Evolutionary conservation across 2,888 invertebrate species (phyloP).

Genomic region (Microdon myrmicae): DNA sequence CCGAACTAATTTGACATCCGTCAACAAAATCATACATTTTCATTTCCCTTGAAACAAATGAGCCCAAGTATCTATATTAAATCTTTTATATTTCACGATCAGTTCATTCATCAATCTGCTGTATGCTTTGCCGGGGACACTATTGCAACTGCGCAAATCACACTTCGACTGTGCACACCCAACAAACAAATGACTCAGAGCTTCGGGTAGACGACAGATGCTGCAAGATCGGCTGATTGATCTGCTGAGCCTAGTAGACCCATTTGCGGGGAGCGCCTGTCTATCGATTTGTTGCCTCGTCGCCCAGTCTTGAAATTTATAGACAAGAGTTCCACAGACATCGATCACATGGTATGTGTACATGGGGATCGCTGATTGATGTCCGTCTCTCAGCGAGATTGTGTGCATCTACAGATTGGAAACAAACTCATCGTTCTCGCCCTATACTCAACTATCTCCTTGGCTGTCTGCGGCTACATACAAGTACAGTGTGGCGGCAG

Average conservation of each 20-base stretch:
- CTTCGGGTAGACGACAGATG: conserved; percentile 1
- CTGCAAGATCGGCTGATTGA: conserved; percentile 29
- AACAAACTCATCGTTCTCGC: conserved; percentile 24
- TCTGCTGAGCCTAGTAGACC: conserved; percentile 20
- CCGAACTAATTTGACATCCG: no score
- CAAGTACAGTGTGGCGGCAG: conserved; percentile 19
- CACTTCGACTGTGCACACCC: conserved; percentile 3
- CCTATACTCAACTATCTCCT: no score
- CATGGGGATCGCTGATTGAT: conserved; percentile 39
- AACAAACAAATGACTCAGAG: no score
- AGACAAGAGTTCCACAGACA: conserved; percentile 33
- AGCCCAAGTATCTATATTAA: no score
- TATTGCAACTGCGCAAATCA: no score
- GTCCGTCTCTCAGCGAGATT: conserved; percentile 36
- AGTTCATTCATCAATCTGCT: no score
- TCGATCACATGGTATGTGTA: conserved; percentile 44
- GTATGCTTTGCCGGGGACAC: no score
- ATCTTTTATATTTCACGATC: no score
- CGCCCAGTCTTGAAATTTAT: conserved; percentile 22
- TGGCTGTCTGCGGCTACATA: conserved; percentile 8
- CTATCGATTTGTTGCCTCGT: conserved; percentile 34
- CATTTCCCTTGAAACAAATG: no score
- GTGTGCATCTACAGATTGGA: conserved; percentile 17
- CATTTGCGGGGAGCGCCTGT: no score
- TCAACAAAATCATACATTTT: no score